A percentile compares a stretch with the other conserved stretches of the same genome.
phyloP scores from a whole-genome alignment of 2,888 invertebrate species.

The Calliphora vomitoria region DNA sequence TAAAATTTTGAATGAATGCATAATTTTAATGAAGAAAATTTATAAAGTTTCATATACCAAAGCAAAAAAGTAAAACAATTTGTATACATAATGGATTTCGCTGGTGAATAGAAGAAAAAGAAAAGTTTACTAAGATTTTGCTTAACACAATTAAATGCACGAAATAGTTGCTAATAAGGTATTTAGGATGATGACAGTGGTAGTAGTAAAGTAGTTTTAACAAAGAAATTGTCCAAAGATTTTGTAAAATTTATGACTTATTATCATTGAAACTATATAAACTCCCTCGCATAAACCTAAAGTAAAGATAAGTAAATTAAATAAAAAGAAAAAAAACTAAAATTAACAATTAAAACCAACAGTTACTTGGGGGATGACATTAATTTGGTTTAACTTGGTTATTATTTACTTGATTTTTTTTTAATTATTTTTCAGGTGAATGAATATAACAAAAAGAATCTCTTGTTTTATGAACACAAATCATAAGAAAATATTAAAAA shows the following conservation, averaged over 20 bases:
- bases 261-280: not conserved
- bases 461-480: constrained; percentile 46
- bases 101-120: not conserved
- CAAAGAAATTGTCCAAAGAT: constrained; percentile 1
- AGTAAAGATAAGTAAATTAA: constrained; percentile 1
- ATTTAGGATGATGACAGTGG: not conserved
- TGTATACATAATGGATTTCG: not conserved
- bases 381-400: constrained; percentile 41
- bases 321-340: constrained; percentile 13
- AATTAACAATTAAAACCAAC: constrained; percentile 63
- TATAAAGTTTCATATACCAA: constrained; percentile 15
- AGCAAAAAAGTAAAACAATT: not conserved
- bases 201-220: not conserved
- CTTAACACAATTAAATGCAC: not conserved
- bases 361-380: constrained; percentile 70
- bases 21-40: constrained; percentile 12
- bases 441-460: constrained; percentile 45
- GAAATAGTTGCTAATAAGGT: not conserved
- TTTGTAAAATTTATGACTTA: not conserved
- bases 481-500: constrained; percentile 21
- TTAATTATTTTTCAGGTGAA: constrained; percentile 36
- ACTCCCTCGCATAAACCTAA: not conserved
- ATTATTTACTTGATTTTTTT: constrained; percentile 43
- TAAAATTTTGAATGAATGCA: not conserved
- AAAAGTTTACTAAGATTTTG: constrained; percentile 13